Percentiles rank a stretch among this genome's conserved stretches.
Evolutionary conservation across 1,140 invertebrate species (phyloP).

Genomic region (Rhizoglyphus robini): DNA sequence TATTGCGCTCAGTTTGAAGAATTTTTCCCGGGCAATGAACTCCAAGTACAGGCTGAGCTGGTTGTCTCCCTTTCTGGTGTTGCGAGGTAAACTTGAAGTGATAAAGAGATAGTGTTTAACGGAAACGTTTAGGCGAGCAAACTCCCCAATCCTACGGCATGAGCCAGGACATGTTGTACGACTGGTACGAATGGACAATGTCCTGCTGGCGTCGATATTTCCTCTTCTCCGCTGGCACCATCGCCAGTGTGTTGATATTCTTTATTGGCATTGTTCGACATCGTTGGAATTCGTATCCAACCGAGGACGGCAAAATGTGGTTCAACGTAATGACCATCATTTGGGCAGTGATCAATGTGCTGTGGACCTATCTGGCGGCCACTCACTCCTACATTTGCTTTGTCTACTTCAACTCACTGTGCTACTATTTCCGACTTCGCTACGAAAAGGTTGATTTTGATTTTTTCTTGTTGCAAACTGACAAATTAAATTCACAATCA

Average conservation of each 20-base stretch:
- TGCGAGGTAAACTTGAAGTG: too few relatives aligned
- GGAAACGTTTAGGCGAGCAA: background rate
- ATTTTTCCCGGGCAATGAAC: background rate
- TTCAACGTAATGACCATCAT: background rate
- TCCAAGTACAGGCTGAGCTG: background rate
- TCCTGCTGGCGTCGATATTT: slow-evolving; percentile 6
- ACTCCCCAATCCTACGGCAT: slow-evolving; percentile 1
- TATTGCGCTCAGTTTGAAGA: background rate
- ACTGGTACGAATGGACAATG: slow-evolving; percentile 12
- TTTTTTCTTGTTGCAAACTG: background rate
- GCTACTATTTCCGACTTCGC: slow-evolving; percentile 19
- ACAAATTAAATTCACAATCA: background rate
- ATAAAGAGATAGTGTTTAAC: too few relatives aligned
- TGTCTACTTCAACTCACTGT: slow-evolving; percentile 16
- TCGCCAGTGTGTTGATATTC: background rate
- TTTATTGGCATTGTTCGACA: background rate
- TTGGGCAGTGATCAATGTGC: slow-evolving; percentile 8
- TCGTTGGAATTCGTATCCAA: background rate
- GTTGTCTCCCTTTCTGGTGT: slow-evolving; percentile 4
- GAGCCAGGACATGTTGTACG: background rate
- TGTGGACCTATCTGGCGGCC: slow-evolving; percentile 2
- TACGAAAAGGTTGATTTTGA: slow-evolving; percentile 15
- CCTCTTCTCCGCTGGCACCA: background rate
- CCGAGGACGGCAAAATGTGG: background rate
- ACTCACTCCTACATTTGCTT: slow-evolving; percentile 4